Evolutionary conservation across 1,140 invertebrate species (phyloP).

Genomic region (Marisa cornuarietis): DNA sequence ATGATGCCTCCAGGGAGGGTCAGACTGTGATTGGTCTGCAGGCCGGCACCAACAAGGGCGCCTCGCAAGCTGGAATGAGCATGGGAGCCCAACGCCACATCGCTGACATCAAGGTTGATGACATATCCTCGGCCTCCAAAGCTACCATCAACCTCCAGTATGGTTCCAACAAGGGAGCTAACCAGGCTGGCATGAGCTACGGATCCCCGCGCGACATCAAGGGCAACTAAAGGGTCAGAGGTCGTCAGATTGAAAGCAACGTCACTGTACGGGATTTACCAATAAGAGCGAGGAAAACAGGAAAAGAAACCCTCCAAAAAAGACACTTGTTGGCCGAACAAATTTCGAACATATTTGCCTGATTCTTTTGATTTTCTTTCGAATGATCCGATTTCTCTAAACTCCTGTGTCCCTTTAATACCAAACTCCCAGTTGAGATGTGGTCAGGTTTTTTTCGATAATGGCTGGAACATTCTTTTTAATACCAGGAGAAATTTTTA

Average conservation of each 20-base stretch:
- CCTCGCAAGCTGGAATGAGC: constrained; percentile 70
- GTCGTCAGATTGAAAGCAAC: neutral
- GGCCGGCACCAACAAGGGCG: constrained; percentile 87
- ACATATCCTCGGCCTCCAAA: constrained; percentile 70
- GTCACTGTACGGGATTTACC: neutral
- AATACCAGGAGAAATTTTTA: no score
- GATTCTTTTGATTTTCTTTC: neutral
- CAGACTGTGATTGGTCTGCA: constrained; percentile 88
- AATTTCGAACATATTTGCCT: neutral
- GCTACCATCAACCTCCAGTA: constrained; percentile 89
- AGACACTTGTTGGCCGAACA: neutral
- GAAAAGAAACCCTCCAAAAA: neutral
- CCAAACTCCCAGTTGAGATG: no score
- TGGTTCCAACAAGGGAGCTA: constrained; percentile 88
- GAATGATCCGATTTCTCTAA: neutral
- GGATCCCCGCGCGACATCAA: constrained; percentile 78
- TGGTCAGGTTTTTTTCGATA: no score
- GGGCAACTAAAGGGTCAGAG: constrained; percentile 11
- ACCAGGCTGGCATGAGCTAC: constrained; percentile 91
- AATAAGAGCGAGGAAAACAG: neutral
- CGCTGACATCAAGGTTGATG: constrained; percentile 50
- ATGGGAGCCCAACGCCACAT: constrained; percentile 87
- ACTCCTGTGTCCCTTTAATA: neutral
- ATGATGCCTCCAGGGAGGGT: constrained; percentile 65
- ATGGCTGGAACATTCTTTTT: no score